Evolutionary conservation across 2,797 vertebrate species (phyloP), one percentile per base, ranked within the genome.

Genomic region (Scarus forsteni): DNA sequence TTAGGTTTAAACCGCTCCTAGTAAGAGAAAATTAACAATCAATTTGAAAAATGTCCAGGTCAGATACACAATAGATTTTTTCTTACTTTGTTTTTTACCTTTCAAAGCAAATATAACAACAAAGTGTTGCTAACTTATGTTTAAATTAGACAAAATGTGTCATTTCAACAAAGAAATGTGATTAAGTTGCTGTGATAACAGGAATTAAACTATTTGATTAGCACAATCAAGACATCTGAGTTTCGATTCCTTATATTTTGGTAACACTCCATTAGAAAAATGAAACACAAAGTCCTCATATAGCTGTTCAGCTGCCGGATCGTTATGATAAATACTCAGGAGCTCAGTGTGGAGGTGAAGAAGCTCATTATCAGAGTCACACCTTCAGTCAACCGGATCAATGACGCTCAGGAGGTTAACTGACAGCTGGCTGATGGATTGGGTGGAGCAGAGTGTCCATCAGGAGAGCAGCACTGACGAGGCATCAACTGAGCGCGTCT

Each of bases 281-380:
- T 27, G 12, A 15, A 27, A 58, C 36, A 10, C 38, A 27, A 44
- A 27, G 10, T 15, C 34, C 19, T 60, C 66, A 39, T 4, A n/a
- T 12, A 12, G 49, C 46, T n/a, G 48, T 35, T 38, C 65, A 14
- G 51, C 16, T 39, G 11, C 34, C 36, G 15, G 42, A 56, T 39
- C 13, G 11, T 19, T 7, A n/a, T 42, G 54, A 69, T 68, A 51
- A 65, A 72, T 61, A 70, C 70, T 36, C 35, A 53, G 53, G 49
- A 67, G 60, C 40, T 50, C 43, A 50, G 55, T 10, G n/a, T 10
- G 6, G 14, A 8, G 54, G 39, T 56, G n/a, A 14, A 39, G 16
- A 35, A 48, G 50, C 60, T 65, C 39, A 27, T 73, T 66, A 74
- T 66, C 50, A 36, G 51, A n/a, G 16, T 42, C 52, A 35, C 64